phyloP scores from a whole-genome alignment of 2,888 invertebrate genomes.

The Machimus atricapillus region DNA sequence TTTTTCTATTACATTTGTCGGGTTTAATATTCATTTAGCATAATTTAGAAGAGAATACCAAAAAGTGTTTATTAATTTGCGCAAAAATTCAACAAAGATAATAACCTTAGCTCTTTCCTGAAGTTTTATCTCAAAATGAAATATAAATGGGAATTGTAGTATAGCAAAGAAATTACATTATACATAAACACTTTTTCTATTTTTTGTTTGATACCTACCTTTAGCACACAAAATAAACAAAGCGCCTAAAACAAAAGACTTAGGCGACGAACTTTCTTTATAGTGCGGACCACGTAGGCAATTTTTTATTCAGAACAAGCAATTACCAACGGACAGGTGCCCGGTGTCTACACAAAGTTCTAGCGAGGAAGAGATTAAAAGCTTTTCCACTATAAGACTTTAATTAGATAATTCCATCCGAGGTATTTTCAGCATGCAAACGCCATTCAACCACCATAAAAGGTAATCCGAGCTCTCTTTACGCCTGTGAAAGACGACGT shows the following conservation, averaged over 20 bases:
- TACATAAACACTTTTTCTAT: not conserved
- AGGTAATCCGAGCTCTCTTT: not conserved
- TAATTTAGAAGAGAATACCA: too few species aligned
- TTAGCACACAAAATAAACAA: not conserved
- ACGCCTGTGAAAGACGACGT: not conserved
- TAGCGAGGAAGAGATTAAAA: not conserved
- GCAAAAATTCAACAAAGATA: too few species aligned
- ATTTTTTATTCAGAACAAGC: not conserved
- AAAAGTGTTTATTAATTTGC: too few species aligned
- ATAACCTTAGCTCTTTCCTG: too few species aligned
- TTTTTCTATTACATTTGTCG: too few species aligned
- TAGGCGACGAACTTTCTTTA: not conserved
- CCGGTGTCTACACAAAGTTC: not conserved
- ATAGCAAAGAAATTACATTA: not conserved
- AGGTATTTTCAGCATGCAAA: not conserved
- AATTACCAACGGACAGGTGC: not conserved
- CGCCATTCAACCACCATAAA: not conserved
- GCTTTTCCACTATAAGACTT: not conserved
- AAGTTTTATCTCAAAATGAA: not conserved
- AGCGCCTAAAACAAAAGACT: not conserved
- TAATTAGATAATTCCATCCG: slow-evolving; percentile 5
- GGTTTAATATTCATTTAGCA: too few species aligned
- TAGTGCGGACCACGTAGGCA: not conserved
- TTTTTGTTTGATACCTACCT: not conserved
- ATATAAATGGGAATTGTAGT: too few species aligned